Evolutionary conservation across 1,140 invertebrate genomes (phyloP).

Genomic region (Theocolax elegans): DNA sequence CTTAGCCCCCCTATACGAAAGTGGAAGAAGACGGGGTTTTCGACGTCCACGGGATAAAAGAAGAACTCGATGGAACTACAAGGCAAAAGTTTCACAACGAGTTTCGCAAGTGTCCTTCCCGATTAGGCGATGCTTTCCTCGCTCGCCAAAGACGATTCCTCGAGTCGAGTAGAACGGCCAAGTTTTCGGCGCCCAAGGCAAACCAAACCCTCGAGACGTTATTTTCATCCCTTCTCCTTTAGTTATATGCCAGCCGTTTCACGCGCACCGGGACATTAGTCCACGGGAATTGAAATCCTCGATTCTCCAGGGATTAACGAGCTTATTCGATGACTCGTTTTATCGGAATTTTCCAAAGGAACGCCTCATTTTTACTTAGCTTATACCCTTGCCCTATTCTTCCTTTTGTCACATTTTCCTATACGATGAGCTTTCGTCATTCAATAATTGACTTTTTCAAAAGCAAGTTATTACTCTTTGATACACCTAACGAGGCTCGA

Average conservation of each 20-base stretch:
- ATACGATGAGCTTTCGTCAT: no score
- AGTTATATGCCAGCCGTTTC: no score
- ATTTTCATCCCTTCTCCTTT: not conserved
- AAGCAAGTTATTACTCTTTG: no score
- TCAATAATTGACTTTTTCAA: no score
- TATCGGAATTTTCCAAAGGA: not conserved
- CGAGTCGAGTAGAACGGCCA: slow-evolving; percentile 12
- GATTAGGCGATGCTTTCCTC: slow-evolving; percentile 37
- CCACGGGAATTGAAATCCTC: slow-evolving; percentile 22
- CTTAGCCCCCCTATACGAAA: not conserved
- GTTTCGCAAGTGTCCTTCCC: slow-evolving; percentile 41
- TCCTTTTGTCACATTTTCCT: no score
- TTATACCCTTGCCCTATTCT: no score
- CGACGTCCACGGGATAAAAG: not conserved
- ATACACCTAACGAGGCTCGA: no score
- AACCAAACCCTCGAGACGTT: not conserved
- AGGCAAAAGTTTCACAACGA: slow-evolving; percentile 36
- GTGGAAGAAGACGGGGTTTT: slow-evolving; percentile 19
- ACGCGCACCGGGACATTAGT: not conserved
- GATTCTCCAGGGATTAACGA: slow-evolving; percentile 20
- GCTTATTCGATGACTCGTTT: slow-evolving; percentile 10
- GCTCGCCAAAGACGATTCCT: slow-evolving; percentile 28
- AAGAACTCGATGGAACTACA: slow-evolving; percentile 10
- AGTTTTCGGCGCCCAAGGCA: slow-evolving; percentile 16
- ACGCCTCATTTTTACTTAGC: no score